Percentiles rank a stretch among this genome's conserved stretches.
These are phyloP conservation scores for Nomada fucata DNA, from an alignment of 2,888 invertebrate genomes.

Conservation along the genomic window DNA sequence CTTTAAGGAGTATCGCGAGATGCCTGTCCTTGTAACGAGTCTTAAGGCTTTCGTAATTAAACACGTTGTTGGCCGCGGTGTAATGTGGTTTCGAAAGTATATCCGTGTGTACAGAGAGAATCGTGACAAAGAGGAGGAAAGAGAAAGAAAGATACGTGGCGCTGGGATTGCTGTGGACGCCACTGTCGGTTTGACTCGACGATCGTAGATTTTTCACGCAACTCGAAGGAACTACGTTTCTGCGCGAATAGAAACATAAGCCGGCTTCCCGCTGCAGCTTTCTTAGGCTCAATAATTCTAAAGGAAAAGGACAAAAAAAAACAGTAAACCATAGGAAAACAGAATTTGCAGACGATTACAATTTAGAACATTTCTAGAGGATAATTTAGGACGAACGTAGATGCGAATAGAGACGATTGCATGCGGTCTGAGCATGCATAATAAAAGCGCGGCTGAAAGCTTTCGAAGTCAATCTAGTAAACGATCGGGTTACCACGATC, in stretches of 20 bases:
- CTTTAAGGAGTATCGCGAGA: slow-evolving; percentile 68
- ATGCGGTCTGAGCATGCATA: background rate
- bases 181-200: slow-evolving; percentile 58
- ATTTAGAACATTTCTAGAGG: background rate
- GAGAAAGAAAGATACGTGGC: slow-evolving; percentile 17
- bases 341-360: background rate
- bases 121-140: slow-evolving; percentile 4
- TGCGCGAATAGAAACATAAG: background rate
- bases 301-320: background rate
- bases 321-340: background rate
- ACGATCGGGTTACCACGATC: background rate
- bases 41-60: slow-evolving; percentile 66
- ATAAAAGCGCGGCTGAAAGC: background rate
- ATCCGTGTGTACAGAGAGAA: slow-evolving; percentile 59
- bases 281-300: background rate
- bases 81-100: slow-evolving; percentile 73
- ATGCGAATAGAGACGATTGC: background rate
- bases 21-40: slow-evolving; percentile 70
- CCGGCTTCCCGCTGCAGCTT: slow-evolving; percentile 8
- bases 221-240: background rate
- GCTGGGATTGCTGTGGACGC: slow-evolving; percentile 48
- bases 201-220: slow-evolving; percentile 33
- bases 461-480: background rate
- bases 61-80: slow-evolving; percentile 71
- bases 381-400: background rate